phyloP scores from a whole-genome alignment of 2,888 invertebrate species.

The Noctua janthe region DNA sequence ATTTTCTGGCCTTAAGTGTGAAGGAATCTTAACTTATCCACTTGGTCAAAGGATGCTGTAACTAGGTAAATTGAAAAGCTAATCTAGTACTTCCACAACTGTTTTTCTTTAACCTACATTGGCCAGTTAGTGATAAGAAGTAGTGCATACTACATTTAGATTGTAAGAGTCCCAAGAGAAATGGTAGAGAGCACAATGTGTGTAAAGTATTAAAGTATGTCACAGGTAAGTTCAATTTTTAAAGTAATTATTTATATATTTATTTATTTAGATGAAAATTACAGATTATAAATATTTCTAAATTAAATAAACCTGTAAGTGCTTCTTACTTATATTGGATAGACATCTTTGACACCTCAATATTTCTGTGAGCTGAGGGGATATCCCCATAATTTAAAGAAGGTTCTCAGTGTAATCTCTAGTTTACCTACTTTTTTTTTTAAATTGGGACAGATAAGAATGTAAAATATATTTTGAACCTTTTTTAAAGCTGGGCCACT shows the following conservation, averaged over 20 bases:
- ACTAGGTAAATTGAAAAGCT: slow-evolving; percentile 13
- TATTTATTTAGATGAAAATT: background rate
- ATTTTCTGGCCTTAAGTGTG: background rate
- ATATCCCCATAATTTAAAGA: background rate
- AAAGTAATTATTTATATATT: slow-evolving; percentile 4
- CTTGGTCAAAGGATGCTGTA: slow-evolving; percentile 14
- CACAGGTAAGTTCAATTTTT: background rate
- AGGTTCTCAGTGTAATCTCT: background rate
- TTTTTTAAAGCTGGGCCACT: background rate
- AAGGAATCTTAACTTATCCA: slow-evolving; percentile 17
- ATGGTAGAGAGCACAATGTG: background rate
- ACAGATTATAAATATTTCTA: background rate
- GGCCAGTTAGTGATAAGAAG: slow-evolving; percentile 50
- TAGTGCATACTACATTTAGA: background rate
- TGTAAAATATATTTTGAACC: background rate
- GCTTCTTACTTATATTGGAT: background rate
- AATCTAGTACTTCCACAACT: slow-evolving; percentile 20
- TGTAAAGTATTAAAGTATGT: slow-evolving; percentile 22
- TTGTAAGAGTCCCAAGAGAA: background rate
- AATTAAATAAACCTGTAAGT: background rate
- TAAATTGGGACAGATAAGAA: too few relatives aligned
- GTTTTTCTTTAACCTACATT: slow-evolving; percentile 54
- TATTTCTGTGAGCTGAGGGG: background rate
- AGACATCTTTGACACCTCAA: background rate
- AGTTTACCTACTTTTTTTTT: background rate